Conservation (phyloP, 2,113 vertebrate species). For the Illadopsis cleaveri region DNA sequence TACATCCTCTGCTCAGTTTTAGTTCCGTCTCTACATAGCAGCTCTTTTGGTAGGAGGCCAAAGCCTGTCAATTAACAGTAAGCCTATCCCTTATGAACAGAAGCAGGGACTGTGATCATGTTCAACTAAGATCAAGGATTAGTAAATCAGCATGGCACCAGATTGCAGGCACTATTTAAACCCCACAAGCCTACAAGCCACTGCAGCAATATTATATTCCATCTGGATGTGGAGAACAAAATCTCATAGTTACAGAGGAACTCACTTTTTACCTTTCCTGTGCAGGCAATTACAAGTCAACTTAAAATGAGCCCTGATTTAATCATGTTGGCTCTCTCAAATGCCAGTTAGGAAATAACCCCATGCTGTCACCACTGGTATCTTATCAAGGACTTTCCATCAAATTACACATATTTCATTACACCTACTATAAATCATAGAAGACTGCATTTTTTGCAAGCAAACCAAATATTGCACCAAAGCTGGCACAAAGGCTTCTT, state of each 20-base stretch:
- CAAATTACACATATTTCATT: constrained; percentile 61
- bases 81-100: constrained; percentile 81
- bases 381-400: constrained; percentile 50
- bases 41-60: constrained; percentile 78
- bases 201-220: constrained; percentile 60
- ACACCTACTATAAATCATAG: constrained; percentile 40
- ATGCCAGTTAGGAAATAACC: constrained; percentile 23
- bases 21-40: constrained; percentile 69
- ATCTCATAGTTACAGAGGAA: constrained; percentile 54
- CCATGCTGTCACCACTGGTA: not conserved
- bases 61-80: constrained; percentile 84
- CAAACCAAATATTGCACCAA: not conserved
- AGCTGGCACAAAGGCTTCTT: not conserved
- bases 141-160: constrained; percentile 80
- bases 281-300: constrained; percentile 64
- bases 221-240: constrained; percentile 62
- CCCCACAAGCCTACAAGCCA: constrained; percentile 68
- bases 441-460: not conserved
- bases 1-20: constrained; percentile 42
- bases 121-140: constrained; percentile 83
- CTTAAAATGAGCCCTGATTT: constrained; percentile 61
- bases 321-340: constrained; percentile 56
- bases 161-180: constrained; percentile 81
- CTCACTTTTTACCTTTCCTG: constrained; percentile 58
- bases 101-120: constrained; percentile 82